phyloP scores from a whole-genome alignment of 2,888 invertebrate genomes.

The Acrocyrtus sp. region DNA sequence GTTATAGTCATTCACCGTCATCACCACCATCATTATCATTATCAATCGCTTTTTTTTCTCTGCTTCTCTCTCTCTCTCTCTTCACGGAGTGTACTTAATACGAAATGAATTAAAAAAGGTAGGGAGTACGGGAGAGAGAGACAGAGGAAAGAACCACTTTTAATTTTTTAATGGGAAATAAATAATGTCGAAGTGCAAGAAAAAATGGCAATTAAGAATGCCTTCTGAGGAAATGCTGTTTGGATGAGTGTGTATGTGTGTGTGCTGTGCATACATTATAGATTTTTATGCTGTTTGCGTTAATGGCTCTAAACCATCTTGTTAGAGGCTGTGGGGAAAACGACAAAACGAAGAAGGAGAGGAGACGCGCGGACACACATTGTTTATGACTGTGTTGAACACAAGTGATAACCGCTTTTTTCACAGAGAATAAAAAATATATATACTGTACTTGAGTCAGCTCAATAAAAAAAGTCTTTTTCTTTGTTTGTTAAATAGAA shows the following conservation, averaged over 20 bases:
- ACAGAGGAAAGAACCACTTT: slow-evolving; percentile 43
- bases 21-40: slow-evolving; percentile 5
- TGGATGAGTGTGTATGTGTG: too few species aligned
- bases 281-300: background rate
- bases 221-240: slow-evolving; percentile 50
- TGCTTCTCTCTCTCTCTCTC: background rate
- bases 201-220: slow-evolving; percentile 49
- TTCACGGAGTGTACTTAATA: background rate
- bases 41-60: slow-evolving; percentile 19
- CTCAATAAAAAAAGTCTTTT: too few species aligned
- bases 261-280: slow-evolving; percentile 41
- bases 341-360: too few species aligned
- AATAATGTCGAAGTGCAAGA: slow-evolving; percentile 50
- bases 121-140: background rate
- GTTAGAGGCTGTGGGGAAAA: slow-evolving; percentile 46
- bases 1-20: background rate
- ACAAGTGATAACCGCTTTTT: slow-evolving; percentile 49
- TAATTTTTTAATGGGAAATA: slow-evolving; percentile 52
- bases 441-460: too few species aligned
- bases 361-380: too few species aligned
- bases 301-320: slow-evolving; percentile 44
- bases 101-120: background rate
- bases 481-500: too few species aligned
- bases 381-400: slow-evolving; percentile 45
- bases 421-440: slow-evolving; percentile 26